Evolutionary conservation across 1,140 invertebrate species (phyloP).

Genomic region (Drosophila ananassae): DNA sequence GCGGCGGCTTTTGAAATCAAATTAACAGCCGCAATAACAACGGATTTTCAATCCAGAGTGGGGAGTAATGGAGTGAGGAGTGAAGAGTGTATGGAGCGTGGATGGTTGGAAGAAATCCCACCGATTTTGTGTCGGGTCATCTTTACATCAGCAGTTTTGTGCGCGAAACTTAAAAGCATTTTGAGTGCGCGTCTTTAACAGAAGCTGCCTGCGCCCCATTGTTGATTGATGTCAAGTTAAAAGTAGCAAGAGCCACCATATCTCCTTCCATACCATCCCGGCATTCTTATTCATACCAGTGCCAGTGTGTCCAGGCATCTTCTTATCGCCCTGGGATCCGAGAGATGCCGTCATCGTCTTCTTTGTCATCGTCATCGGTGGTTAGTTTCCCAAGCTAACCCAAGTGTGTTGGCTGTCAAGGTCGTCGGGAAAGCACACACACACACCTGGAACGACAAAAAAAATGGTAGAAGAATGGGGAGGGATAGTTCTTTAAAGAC

Average conservation of each 20-base stretch:
- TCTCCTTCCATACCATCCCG: constrained; percentile 4
- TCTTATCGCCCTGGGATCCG: constrained; percentile 57
- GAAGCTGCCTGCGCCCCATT: constrained; percentile 38
- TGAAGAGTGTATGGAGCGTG: background rate
- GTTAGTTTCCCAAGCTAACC: constrained; percentile 17
- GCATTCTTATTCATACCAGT: background rate
- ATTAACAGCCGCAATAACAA: constrained; percentile 59
- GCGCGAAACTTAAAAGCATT: constrained; percentile 76
- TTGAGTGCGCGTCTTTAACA: constrained; percentile 75
- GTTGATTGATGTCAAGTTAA: constrained; percentile 74
- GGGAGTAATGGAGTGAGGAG: background rate
- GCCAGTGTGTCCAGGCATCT: background rate
- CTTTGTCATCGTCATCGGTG: constrained; percentile 13
- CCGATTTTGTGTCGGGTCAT: constrained; percentile 66
- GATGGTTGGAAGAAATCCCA: constrained; percentile 45
- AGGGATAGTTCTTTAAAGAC: background rate
- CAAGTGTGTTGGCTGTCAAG: constrained; percentile 7
- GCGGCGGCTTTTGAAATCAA: constrained; percentile 71
- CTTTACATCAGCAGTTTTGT: constrained; percentile 69
- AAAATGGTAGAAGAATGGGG: background rate
- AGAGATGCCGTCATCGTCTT: constrained; percentile 32
- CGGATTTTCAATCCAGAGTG: constrained; percentile 12
- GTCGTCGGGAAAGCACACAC: constrained; percentile 10
- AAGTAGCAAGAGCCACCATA: constrained; percentile 58
- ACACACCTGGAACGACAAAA: background rate